A percentile compares a stretch with the other conserved stretches of the same genome.
These are phyloP conservation scores for Paramormyrops hopkinsi DNA, from an alignment of 2,797 vertebrate species.

Conservation along the genomic window DNA sequence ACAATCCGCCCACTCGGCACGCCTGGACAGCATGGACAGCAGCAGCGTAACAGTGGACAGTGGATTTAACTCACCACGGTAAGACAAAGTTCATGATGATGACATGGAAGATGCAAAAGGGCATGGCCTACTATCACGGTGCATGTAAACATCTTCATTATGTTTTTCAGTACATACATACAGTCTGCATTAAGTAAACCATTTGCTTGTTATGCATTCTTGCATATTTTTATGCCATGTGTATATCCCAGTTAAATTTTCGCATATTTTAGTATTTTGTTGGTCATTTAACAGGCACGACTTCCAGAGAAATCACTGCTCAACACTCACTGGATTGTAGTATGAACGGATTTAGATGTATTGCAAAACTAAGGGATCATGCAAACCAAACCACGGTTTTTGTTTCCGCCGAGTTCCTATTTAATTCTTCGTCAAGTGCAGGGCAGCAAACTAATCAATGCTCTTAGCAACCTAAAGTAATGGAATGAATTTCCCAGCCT, in stretches of 20 bases:
- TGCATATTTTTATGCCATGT: neutral
- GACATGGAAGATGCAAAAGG: neutral
- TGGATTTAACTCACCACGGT: constrained; percentile 99
- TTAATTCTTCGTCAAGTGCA: neutral
- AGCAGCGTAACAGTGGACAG: constrained; percentile 99
- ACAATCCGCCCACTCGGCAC: constrained; percentile 92
- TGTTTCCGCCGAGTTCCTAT: neutral
- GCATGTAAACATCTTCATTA: neutral
- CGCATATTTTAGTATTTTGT: neutral
- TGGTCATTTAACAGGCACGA: neutral
- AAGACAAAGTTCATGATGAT: constrained; percentile 42
- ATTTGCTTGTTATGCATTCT: neutral
- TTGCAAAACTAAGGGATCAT: neutral
- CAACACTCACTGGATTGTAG: neutral
- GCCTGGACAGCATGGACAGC: constrained; percentile 99
- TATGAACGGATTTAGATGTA: neutral
- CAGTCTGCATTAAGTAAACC: neutral
- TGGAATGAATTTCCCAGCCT: neutral
- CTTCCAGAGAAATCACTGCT: neutral
- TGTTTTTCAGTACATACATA: neutral
- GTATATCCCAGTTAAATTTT: neutral
- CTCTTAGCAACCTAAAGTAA: neutral
- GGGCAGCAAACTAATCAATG: neutral
- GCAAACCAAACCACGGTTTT: neutral
- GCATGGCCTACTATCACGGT: neutral